A percentile compares a stretch with the other conserved stretches of the same genome.
phyloP scores from a whole-genome alignment of 2,888 invertebrate genomes.

The Noctua janthina region DNA sequence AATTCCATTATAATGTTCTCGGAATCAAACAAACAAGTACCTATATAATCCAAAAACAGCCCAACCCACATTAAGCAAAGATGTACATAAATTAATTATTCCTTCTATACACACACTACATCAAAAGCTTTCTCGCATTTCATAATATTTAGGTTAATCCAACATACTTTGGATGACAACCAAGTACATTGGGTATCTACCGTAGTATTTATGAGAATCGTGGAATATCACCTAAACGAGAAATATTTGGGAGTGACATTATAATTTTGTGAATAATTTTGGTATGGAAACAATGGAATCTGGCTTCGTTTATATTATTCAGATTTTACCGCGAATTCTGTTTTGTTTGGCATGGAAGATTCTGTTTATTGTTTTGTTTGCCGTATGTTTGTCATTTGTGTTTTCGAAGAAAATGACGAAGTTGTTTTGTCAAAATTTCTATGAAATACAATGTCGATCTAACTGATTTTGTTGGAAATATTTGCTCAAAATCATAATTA shows the following conservation, averaged over 20 bases:
- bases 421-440: not conserved
- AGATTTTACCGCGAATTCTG: conserved; percentile 9
- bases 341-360: conserved; percentile 13
- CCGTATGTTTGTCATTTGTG: conserved; percentile 29
- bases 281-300: conserved; percentile 29
- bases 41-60: not conserved
- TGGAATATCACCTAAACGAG: conserved; percentile 25
- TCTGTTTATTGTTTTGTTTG: conserved; percentile 33
- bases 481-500: not conserved
- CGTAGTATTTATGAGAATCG: conserved; percentile 22
- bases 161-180: conserved; percentile 19
- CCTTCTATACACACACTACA: conserved; percentile 3
- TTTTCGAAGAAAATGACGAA: not conserved
- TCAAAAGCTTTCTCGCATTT: conserved; percentile 19
- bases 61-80: not conserved
- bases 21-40: not conserved
- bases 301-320: conserved; percentile 32
- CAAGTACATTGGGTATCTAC: conserved; percentile 19
- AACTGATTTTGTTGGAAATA: too few species aligned
- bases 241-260: conserved; percentile 26
- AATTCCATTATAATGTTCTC: not conserved
- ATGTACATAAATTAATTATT: conserved; percentile 22
- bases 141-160: conserved; percentile 40
- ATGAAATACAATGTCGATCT: not conserved
- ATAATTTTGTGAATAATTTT: conserved; percentile 47